A percentile compares a stretch with the other conserved stretches of the same genome.
Conservation (phyloP, 2,113 vertebrate genomes). For the Atherinomorus stipes region DNA sequence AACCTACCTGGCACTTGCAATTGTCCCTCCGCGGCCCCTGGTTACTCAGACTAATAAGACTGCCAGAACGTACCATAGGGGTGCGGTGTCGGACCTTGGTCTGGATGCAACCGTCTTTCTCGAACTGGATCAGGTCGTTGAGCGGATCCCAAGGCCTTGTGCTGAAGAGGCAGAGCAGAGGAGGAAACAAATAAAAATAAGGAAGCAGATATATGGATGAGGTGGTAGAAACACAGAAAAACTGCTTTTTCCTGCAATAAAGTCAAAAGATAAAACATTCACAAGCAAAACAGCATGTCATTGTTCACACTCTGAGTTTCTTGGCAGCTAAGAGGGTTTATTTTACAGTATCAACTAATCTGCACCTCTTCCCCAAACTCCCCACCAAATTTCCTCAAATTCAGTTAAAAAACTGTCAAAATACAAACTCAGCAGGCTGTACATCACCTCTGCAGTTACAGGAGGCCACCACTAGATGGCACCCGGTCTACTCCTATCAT, state of each 20-base stretch:
- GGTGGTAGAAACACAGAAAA: too few species aligned
- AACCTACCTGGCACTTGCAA: constrained; percentile 80
- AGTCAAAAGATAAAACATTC: too few species aligned
- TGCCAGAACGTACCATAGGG: constrained; percentile 94
- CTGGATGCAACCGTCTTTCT: constrained; percentile 96
- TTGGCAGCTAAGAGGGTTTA: too few species aligned
- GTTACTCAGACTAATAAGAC: constrained; percentile 89
- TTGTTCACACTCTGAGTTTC: too few species aligned
- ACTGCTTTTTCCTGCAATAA: too few species aligned
- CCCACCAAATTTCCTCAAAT: neutral
- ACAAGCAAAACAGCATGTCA: too few species aligned
- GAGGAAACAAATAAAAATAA: neutral
- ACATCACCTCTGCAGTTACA: constrained; percentile 2
- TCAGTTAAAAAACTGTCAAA: neutral
- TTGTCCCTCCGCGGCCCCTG: constrained; percentile 86
- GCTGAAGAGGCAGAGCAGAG: constrained; percentile 72
- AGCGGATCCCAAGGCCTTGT: constrained; percentile 98
- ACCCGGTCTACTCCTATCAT: neutral
- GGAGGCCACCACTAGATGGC: constrained; percentile 40
- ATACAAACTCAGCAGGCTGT: neutral
- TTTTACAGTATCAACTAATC: too few species aligned
- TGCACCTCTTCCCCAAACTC: too few species aligned
- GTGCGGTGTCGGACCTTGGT: constrained; percentile 97
- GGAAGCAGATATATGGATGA: neutral
- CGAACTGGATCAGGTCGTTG: constrained; percentile 98